Percentiles rank a stretch among this genome's conserved stretches.
Conservation (phyloP, 2,888 invertebrate species). For the Uloborus plumipes region DNA sequence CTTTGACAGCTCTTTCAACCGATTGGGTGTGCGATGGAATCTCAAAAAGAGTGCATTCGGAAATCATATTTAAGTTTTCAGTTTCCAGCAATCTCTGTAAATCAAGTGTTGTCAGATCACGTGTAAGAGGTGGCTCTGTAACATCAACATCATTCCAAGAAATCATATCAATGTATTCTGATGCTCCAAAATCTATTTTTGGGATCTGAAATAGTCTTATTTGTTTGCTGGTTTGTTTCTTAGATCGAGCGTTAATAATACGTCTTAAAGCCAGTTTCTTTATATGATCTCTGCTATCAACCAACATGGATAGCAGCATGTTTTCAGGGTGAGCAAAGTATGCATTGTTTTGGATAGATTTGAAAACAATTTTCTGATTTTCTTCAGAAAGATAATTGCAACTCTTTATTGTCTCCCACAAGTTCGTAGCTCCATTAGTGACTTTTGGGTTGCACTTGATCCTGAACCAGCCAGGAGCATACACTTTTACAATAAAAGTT, state of each 20-base stretch:
- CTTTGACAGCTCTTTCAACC: too few species aligned
- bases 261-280: neutral
- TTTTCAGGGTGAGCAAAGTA: slow-evolving; percentile 2
- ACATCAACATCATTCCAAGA: too few species aligned
- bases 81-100: too few species aligned
- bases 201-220: neutral
- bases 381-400: too few species aligned
- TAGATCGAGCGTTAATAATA: neutral
- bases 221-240: neutral
- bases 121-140: too few species aligned
- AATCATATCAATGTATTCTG: neutral
- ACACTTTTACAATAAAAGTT: slow-evolving; percentile 10
- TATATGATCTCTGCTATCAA: neutral
- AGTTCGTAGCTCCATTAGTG: neutral
- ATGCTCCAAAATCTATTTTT: neutral
- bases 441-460: neutral
- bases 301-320: slow-evolving; percentile 1
- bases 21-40: too few species aligned
- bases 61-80: too few species aligned
- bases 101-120: too few species aligned
- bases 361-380: neutral
- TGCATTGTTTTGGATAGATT: neutral
- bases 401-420: too few species aligned
- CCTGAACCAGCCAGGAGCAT: slow-evolving; percentile 8
- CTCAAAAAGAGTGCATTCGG: too few species aligned